A percentile compares a stretch with the other conserved stretches of the same genome.
Conservation (phyloP, 2,888 invertebrate species). For the Tiliacea aurago region DNA sequence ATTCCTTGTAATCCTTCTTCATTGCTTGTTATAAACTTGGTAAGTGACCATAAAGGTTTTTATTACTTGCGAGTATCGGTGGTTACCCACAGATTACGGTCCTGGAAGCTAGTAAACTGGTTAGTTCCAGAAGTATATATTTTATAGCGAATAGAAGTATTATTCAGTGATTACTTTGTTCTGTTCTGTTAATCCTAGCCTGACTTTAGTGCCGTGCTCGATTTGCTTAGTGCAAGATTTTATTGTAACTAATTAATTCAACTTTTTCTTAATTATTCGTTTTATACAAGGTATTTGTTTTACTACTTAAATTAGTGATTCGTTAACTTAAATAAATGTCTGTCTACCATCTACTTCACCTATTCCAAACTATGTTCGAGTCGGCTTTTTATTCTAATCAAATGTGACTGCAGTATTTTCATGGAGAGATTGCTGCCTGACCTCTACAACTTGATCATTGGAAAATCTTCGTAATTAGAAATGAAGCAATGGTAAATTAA, state of each 20-base stretch:
- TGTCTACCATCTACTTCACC: too few relatives aligned
- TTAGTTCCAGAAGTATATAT: not conserved
- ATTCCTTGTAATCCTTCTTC: slow-evolving; percentile 65
- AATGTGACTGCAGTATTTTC: not conserved
- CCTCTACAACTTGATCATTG: slow-evolving; percentile 11
- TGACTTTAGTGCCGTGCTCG: not conserved
- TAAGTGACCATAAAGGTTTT: slow-evolving; percentile 58
- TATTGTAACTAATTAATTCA: not conserved
- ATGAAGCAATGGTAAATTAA: too few relatives aligned
- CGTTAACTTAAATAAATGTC: too few relatives aligned
- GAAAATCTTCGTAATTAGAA: not conserved
- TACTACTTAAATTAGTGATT: too few relatives aligned
- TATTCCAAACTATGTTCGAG: not conserved
- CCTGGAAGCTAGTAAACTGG: slow-evolving; percentile 14
- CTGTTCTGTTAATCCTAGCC: slow-evolving; percentile 15
- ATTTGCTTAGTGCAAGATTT: slow-evolving; percentile 11
- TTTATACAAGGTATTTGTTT: not conserved
- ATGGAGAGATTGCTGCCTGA: not conserved
- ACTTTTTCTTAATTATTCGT: not conserved
- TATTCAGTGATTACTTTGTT: slow-evolving; percentile 31
- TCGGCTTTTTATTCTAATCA: not conserved
- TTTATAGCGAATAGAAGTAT: too few relatives aligned
- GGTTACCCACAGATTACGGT: slow-evolving; percentile 28
- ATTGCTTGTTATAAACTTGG: slow-evolving; percentile 58
- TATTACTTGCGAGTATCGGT: slow-evolving; percentile 34